Evolutionary conservation across 2,113 vertebrate genomes (phyloP).

Genomic region (Lichenostomus cassidix): DNA sequence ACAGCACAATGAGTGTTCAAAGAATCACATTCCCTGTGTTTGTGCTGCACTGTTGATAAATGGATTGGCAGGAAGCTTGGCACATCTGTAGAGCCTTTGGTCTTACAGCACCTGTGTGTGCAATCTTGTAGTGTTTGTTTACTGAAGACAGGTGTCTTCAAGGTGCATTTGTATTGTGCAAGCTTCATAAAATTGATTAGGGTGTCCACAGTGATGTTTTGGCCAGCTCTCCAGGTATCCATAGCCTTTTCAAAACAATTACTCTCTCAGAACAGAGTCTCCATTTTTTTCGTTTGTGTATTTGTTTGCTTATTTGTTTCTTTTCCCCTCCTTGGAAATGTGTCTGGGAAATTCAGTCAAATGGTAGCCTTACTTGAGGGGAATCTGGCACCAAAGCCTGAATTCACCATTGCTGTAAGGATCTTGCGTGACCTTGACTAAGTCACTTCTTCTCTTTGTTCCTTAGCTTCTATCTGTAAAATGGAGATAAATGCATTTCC

Average conservation of each 20-base stretch:
- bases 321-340: not conserved
- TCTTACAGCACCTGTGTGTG: not conserved
- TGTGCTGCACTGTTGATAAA: not conserved
- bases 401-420: not conserved
- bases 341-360: not conserved
- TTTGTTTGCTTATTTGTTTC: not conserved
- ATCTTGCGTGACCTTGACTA: conserved; percentile 36
- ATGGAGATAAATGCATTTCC: conserved; percentile 60
- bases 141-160: not conserved
- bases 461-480: conserved; percentile 51
- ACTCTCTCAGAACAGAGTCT: not conserved
- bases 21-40: not conserved
- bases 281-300: not conserved
- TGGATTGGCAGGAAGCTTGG: not conserved
- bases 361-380: not conserved
- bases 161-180: not conserved
- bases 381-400: not conserved
- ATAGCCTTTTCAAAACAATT: not conserved
- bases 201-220: not conserved
- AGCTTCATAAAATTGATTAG: not conserved
- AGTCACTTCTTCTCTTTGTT: conserved; percentile 48
- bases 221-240: not conserved
- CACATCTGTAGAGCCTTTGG: not conserved
- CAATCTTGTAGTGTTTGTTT: not conserved
- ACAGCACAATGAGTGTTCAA: not conserved